phyloP scores from a whole-genome alignment of 2,797 vertebrate species.

The Sebastes variabilis region DNA sequence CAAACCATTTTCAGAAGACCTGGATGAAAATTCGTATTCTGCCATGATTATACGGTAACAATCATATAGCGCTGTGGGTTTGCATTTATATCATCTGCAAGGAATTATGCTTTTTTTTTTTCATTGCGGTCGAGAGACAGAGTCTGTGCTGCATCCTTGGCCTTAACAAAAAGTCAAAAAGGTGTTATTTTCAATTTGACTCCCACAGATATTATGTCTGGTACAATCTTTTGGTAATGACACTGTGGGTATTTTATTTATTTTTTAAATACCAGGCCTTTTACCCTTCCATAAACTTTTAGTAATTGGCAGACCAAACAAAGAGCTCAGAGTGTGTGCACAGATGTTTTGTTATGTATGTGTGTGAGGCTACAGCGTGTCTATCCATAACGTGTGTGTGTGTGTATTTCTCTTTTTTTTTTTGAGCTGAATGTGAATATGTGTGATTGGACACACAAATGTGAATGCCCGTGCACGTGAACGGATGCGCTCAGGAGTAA shows the following conservation, averaged over 20 bases:
- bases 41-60: not conserved
- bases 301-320: conserved; percentile 34
- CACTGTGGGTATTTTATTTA: conserved; percentile 7
- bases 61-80: not conserved
- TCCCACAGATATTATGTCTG: conserved; percentile 13
- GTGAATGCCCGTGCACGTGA: conserved; percentile 37
- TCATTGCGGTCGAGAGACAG: not conserved
- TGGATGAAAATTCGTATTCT: not conserved
- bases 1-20: not conserved
- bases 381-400: not conserved
- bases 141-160: not conserved
- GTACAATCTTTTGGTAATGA: conserved; percentile 6
- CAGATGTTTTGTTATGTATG: not conserved
- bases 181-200: conserved; percentile 18
- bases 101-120: not conserved
- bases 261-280: conserved; percentile 11
- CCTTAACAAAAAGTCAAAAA: conserved; percentile 22
- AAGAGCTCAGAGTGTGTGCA: not conserved
- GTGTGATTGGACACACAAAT: conserved; percentile 26
- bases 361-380: not conserved
- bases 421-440: conserved; percentile 28
- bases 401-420: not conserved
- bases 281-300: conserved; percentile 15
- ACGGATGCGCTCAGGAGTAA: conserved; percentile 61
- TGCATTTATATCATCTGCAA: conserved; percentile 4